A percentile compares a stretch with the other conserved stretches of the same genome.
Evolutionary conservation across 2,113 vertebrate genomes (phyloP).

Genomic region (Sciurus niger): DNA sequence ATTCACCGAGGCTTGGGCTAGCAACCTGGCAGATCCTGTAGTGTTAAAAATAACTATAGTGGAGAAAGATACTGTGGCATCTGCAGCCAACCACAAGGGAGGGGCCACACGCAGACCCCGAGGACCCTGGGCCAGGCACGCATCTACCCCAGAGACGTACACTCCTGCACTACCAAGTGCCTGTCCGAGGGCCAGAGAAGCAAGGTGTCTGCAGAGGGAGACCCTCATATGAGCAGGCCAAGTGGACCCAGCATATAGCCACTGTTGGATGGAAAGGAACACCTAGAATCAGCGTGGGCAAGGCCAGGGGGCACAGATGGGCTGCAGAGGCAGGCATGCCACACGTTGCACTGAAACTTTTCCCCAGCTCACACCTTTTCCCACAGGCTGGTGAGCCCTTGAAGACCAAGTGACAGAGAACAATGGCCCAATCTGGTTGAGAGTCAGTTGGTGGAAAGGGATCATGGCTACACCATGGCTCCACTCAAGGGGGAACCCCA

Average conservation of each 20-base stretch:
- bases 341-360: neutral
- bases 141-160: neutral
- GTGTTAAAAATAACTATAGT: neutral
- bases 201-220: neutral
- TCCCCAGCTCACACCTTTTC: neutral
- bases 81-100: neutral
- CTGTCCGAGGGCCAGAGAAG: neutral
- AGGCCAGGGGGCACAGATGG: neutral
- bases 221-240: neutral
- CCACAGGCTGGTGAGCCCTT: neutral
- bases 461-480: neutral
- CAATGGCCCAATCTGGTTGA: neutral
- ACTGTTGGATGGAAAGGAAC: accelerated
- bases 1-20: neutral
- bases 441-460: neutral
- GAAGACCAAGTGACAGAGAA: neutral
- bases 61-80: neutral
- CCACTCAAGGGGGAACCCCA: neutral
- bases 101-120: neutral
- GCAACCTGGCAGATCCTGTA: neutral
- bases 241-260: neutral
- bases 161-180: neutral
- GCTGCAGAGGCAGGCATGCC: neutral
- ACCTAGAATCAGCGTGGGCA: neutral
- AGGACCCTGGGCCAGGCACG: neutral